Evolutionary conservation across 1,140 invertebrate species (phyloP).

Genomic region (Anagrus nilaparvatae): DNA sequence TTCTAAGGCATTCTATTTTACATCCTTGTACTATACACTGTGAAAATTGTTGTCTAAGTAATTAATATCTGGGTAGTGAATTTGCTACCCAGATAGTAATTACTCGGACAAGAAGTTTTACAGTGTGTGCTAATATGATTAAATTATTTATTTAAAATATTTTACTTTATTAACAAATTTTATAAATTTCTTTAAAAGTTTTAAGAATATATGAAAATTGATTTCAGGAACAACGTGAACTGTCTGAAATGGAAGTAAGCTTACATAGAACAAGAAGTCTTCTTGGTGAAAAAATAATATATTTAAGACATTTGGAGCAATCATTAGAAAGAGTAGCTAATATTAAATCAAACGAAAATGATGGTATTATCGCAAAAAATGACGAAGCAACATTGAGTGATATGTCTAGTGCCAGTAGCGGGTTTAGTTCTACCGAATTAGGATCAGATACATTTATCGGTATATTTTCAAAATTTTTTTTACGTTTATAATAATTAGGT

Average conservation of each 20-base stretch:
- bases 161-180: too few species aligned
- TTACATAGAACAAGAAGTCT: constrained; percentile 64
- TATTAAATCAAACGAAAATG: constrained; percentile 35
- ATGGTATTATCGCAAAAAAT: constrained; percentile 31
- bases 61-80: too few species aligned
- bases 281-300: constrained; percentile 68
- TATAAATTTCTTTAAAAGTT: too few species aligned
- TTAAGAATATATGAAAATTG: neutral
- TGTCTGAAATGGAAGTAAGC: constrained; percentile 70
- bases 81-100: too few species aligned
- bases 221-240: constrained; percentile 59
- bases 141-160: too few species aligned
- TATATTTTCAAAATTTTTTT: constrained; percentile 19
- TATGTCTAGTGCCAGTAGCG: constrained; percentile 56
- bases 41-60: too few species aligned
- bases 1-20: too few species aligned
- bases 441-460: constrained; percentile 45
- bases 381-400: constrained; percentile 47
- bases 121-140: too few species aligned
- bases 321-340: constrained; percentile 51
- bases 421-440: constrained; percentile 58
- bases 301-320: constrained; percentile 63
- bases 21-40: too few species aligned
- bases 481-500: constrained; percentile 4
- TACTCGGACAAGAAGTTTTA: too few species aligned